Conservation (phyloP, 2,113 vertebrate genomes). For the Microtus montanus region DNA sequence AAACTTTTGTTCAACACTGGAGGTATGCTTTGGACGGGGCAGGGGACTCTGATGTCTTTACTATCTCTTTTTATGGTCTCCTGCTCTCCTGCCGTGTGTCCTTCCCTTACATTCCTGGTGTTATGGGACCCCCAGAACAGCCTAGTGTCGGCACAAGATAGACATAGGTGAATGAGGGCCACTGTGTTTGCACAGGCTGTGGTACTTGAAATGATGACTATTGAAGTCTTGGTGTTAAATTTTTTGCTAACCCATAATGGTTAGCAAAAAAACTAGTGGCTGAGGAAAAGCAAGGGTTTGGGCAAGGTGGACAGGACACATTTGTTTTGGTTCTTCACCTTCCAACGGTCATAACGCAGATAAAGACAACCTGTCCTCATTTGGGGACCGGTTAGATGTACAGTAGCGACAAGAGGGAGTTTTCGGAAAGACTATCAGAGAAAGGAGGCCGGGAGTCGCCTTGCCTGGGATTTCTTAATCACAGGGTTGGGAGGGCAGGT, state of each 20-base stretch:
- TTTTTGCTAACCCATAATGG: neutral
- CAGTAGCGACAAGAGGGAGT: neutral
- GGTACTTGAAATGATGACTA: neutral
- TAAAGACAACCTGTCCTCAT: neutral
- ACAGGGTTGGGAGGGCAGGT: conserved; percentile 23
- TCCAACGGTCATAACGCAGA: neutral
- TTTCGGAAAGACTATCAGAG: neutral
- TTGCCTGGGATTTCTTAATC: conserved; percentile 47
- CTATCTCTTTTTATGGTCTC: neutral
- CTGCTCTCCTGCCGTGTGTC: neutral
- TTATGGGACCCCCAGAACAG: neutral
- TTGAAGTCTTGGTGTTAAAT: neutral
- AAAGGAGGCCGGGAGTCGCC: conserved; percentile 12
- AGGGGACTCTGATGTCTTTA: neutral
- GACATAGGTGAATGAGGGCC: neutral
- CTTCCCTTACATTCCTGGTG: neutral
- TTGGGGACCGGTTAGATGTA: neutral
- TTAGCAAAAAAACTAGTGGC: too few species aligned
- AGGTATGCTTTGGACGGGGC: neutral
- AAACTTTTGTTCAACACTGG: neutral
- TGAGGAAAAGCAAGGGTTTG: neutral
- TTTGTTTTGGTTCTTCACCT: neutral
- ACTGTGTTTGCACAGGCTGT: neutral
- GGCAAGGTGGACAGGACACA: neutral
- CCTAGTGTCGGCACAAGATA: neutral